These are phyloP conservation scores for Sebastes itinus DNA, from an alignment of 2,797 vertebrate species.

Conservation along the genomic window DNA sequence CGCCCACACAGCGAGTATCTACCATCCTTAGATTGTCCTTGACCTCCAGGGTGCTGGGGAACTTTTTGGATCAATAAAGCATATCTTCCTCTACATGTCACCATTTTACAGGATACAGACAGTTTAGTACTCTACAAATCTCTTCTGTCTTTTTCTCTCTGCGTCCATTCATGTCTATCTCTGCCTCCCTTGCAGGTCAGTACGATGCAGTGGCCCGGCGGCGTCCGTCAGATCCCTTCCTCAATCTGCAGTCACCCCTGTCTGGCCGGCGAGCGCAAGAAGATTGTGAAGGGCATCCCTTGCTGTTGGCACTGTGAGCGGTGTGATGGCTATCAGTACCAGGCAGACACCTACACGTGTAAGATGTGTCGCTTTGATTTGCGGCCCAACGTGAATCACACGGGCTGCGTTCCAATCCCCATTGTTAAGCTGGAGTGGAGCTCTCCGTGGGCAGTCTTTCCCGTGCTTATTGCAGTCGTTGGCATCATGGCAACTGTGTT, in stretches of 20 bases:
- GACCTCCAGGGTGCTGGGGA: constrained; percentile 6
- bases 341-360: constrained; percentile 92
- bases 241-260: constrained; percentile 98
- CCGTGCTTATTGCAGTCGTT: constrained; percentile 91
- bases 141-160: constrained; percentile 5
- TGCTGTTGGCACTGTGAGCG: constrained; percentile 99
- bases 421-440: constrained; percentile 97
- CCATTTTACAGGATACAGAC: neutral
- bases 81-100: neutral
- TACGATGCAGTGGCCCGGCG: constrained; percentile 93
- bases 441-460: constrained; percentile 96
- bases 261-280: constrained; percentile 93
- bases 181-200: constrained; percentile 79
- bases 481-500: constrained; percentile 96
- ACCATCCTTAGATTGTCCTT: constrained; percentile 20
- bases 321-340: constrained; percentile 97
- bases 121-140: constrained; percentile 3
- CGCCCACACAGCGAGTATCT: constrained; percentile 4
- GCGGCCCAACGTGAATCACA: constrained; percentile 95
- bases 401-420: constrained; percentile 91
- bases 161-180: neutral
- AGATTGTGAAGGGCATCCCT: constrained; percentile 95
- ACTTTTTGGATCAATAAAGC: constrained; percentile 47
- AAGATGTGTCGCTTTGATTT: constrained; percentile 95
- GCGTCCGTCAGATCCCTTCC: constrained; percentile 85